Conservation (phyloP, 2,888 invertebrate species). For the Drosophila kokeensis region DNA sequence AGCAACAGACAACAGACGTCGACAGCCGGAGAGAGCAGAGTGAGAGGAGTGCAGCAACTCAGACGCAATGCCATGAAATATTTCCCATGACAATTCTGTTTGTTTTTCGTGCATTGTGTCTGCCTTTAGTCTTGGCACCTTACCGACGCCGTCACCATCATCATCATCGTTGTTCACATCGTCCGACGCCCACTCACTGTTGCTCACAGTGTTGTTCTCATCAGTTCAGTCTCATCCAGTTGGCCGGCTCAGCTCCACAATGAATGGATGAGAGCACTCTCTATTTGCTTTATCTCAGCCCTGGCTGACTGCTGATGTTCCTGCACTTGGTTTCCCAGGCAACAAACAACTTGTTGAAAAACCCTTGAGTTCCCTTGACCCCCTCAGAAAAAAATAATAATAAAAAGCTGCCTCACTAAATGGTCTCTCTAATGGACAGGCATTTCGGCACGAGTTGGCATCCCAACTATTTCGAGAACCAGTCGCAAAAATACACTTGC, state of each 20-base stretch:
- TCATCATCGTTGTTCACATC: slow-evolving; percentile 47
- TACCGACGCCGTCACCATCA: slow-evolving; percentile 34
- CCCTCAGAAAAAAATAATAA: background rate
- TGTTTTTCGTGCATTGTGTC: slow-evolving; percentile 80
- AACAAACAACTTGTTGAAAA: slow-evolving; percentile 19
- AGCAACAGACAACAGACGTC: slow-evolving; percentile 41
- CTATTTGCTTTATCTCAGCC: slow-evolving; percentile 71
- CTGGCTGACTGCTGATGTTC: slow-evolving; percentile 20
- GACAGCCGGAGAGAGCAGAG: slow-evolving; percentile 6
- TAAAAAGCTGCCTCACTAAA: slow-evolving; percentile 28
- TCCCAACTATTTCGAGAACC: slow-evolving; percentile 55
- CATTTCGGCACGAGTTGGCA: slow-evolving; percentile 64
- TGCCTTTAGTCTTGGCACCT: slow-evolving; percentile 65
- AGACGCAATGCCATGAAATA: slow-evolving; percentile 66
- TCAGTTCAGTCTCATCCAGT: slow-evolving; percentile 13
- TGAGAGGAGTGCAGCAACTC: slow-evolving; percentile 36
- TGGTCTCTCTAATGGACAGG: slow-evolving; percentile 36
- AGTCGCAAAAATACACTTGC: slow-evolving; percentile 42
- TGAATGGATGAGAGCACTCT: slow-evolving; percentile 40
- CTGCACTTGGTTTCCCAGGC: slow-evolving; percentile 61
- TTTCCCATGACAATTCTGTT: slow-evolving; percentile 82
- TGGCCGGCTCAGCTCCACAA: slow-evolving; percentile 37
- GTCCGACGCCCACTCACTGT: slow-evolving; percentile 73
- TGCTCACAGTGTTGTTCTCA: slow-evolving; percentile 42
- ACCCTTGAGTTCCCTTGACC: slow-evolving; percentile 34